phyloP scores from a whole-genome alignment of 2,888 invertebrate genomes.

The Drosophila leonis region DNA sequence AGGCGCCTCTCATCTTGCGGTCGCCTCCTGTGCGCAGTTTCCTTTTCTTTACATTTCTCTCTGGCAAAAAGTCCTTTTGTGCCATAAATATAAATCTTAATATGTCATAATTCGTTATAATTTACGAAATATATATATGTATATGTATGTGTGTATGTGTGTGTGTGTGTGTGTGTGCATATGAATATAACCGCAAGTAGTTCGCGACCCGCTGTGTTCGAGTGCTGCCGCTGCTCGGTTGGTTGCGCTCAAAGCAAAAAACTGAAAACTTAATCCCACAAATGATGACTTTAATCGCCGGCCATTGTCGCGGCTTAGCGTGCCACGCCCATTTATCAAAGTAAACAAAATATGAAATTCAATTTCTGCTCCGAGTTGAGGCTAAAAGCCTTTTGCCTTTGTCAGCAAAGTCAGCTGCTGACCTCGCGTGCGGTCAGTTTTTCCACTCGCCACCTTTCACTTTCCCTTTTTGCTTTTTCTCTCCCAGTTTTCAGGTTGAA shows the following conservation, averaged over 20 bases:
- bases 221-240: conserved; percentile 25
- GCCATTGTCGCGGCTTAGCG: conserved; percentile 78
- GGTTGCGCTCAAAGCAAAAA: conserved; percentile 10
- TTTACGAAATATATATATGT: conserved; percentile 33
- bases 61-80: conserved; percentile 45
- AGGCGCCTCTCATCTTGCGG: conserved; percentile 49
- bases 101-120: conserved; percentile 81
- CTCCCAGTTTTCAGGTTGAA: conserved; percentile 6
- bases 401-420: conserved; percentile 56
- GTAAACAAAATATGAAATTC: conserved; percentile 72
- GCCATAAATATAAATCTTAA: conserved; percentile 68
- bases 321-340: conserved; percentile 45
- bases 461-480: conserved; percentile 4
- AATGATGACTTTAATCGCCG: conserved; percentile 75
- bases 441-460: not conserved
- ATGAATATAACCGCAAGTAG: conserved; percentile 65
- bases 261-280: conserved; percentile 66
- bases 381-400: conserved; percentile 3
- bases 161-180: not conserved
- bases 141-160: not conserved
- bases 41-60: not conserved
- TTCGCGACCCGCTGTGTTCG: conserved; percentile 64
- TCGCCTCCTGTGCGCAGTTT: conserved; percentile 53
- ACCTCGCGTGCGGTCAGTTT: conserved; percentile 48
- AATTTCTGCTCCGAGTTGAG: conserved; percentile 32